Base-by-base conservation (phyloP, 1,140 invertebrate species). In the Drosophila pectinifera region DNA sequence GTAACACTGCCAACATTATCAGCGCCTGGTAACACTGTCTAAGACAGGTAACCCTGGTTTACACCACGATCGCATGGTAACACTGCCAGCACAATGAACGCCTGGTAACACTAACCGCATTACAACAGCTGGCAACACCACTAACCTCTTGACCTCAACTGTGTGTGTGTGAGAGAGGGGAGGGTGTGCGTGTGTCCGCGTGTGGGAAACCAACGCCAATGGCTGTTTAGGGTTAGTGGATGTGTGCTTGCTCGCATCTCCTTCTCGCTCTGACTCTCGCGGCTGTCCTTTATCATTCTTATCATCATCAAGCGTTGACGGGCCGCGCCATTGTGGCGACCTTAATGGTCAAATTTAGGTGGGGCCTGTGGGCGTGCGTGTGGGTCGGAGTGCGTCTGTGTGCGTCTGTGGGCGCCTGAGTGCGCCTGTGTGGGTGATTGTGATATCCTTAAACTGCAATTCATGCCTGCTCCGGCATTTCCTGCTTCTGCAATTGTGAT, bases 381-480 rank as follows among this genome's bases (percentile, higher is more conserved):
- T n/a, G n/a, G n/a, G n/a, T n/a, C n/a, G n/a, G n/a, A n/a, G n/a
- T n/a, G n/a, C n/a, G n/a, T 41, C 48, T 61, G 41, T 80, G 41
- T 46, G 26, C 46, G 41, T 31, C 41, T 38, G 6, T 39, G 24
- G 41, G 43, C 14, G 26, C 2, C 28, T 36, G 68, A 36, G 26
- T 46, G 42, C 36, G n/a, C 49, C 7, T 28, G 34, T 53, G 58
- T 43, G 31, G 48, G 38, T 69, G 42, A 56, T 43, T 73, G 16
- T 59, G 51, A 57, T 83, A 79, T 89, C 73, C 83, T 89, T 89
- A 89, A 88, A 88, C 79, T 88, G 83, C 83, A 88, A 88, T 84
- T 88, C 83, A 88, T 88, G 80, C 68, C 64, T 42, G 42, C 58
- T 57, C 38, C 83, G 59, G 49, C 48, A 24, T 55, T 24, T 67